Base-by-base conservation (phyloP, 1,140 invertebrate genomes). In the Mycetomoellerius zeteki region DNA sequence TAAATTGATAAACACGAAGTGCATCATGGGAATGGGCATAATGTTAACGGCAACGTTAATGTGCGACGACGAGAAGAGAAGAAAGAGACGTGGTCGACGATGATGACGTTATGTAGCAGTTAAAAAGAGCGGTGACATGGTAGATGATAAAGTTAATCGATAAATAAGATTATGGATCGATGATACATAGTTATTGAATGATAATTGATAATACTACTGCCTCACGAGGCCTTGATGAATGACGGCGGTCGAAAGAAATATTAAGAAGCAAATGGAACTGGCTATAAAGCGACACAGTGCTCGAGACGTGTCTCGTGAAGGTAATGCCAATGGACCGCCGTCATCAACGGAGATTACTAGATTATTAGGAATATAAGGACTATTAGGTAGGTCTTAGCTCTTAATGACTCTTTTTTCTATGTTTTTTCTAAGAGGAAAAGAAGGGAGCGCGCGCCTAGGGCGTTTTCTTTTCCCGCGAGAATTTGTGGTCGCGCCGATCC, bases 341-440 rank as follows among this genome's bases (percentile, higher is more conserved):
- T 92, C 91, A 93, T 94, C 89, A 90, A 93, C 93, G 92, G 95
- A 95, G 95, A 95, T 95, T 95, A 95, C 91, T 95, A 95, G 94
- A 88, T 93, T 94, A 94, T 88, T 92, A 93, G 92, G 73, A 88
- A 91, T 67, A n/a, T 92, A 93, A 95, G 89, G 93, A 93, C 82
- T 90, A 85, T 94, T 93, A 93, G 86, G 10, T 92, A 91, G 90
- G 30, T 89, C 76, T 62, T 92, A 92, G 92, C 80, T 91, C 91
- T 84, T 87, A 92, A 92, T 30, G 72, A 90, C 86, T 90, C 77
- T 81, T 90, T 90, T 85, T 85, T 90, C 80, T 88, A 87, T 78
- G 52, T 84, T 84, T 84, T 82, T 84, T 84, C 67, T 89, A 89
- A 90, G 77, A 77, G 73, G 33, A 69, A 73, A 56, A 58, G 37